phyloP scores from a whole-genome alignment of 2,888 invertebrate species.

The Exocentrus adspersus region DNA sequence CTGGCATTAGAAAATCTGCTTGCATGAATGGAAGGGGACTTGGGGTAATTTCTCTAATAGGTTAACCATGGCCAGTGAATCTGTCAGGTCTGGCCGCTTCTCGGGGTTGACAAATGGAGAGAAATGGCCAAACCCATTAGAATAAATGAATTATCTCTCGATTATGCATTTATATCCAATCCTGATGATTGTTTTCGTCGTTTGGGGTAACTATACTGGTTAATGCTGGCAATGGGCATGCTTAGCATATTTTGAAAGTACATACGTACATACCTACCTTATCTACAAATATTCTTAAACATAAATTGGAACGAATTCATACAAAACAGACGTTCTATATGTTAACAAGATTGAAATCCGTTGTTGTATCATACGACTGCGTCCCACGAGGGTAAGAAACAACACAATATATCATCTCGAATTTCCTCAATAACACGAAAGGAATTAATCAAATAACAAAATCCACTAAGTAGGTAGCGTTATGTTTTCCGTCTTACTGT shows the following conservation, averaged over 20 bases:
- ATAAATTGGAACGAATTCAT: too few species aligned
- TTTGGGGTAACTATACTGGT: too few species aligned
- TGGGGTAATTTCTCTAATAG: conserved; percentile 24
- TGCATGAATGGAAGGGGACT: conserved; percentile 8
- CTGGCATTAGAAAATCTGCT: conserved; percentile 12
- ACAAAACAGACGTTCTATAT: neutral
- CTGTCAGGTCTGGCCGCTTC: conserved; percentile 16
- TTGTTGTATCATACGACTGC: conserved; percentile 1
- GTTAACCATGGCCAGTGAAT: conserved; percentile 22
- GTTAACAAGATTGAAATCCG: neutral
- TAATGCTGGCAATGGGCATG: too few species aligned
- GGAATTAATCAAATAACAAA: conserved; percentile 5
- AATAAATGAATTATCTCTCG: conserved; percentile 21
- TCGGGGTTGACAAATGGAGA: conserved; percentile 23
- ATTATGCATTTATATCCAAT: conserved; percentile 1
- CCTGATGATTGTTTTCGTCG: too few species aligned
- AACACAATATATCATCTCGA: conserved; percentile 1
- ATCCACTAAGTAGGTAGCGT: conserved; percentile 1
- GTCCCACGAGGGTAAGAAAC: neutral
- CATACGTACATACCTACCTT: too few species aligned
- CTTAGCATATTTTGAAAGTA: too few species aligned
- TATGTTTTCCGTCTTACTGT: conserved; percentile 2
- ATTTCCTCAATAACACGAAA: conserved; percentile 7
- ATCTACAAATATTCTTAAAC: too few species aligned
- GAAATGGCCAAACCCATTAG: conserved; percentile 19